Base-by-base conservation (phyloP, 2,888 invertebrate genomes). In the Abrostola tripartita region DNA sequence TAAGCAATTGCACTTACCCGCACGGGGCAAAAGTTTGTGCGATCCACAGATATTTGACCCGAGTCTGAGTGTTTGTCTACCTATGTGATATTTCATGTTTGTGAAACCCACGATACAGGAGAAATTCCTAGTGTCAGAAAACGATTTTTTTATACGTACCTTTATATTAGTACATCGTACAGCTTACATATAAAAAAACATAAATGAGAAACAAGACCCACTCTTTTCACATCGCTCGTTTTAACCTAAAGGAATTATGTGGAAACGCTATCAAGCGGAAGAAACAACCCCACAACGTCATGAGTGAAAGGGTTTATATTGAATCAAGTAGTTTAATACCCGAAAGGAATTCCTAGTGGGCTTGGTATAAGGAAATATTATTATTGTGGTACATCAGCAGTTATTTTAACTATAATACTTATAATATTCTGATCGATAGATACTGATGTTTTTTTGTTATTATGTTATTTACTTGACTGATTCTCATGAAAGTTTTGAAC, bases 321-420 rank as follows among this genome's bases (percentile, higher is more conserved):
- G 6, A 49, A 49, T 35, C 49, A 11, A 56, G 37, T n/a, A n/a
- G 56, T 56, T 47, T 62, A 56, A 62, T 56, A 49, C 38, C 52
- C 56, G 62, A 41, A 62, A 56, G 24, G 47, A 38, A n/a, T 41
- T 55, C 41, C n/a, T 61, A 35, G n/a, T 36, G n/a, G 14, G 44
- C 47, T 10, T 14, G 4, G 14, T 51, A 37, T 14, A 40, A 14
- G 14, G 44, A 54, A 41, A 61, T n/a, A 61, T 38, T 49, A 37
- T 40, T 35, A 50, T 52, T 49, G 51, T 55, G 41, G 36, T 11
- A 44, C 11, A 6, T 38, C 58, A 47, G 37, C 24, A 0, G 9
- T 6, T 10, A 24, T 37, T n/a, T 0, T 52, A 47, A 14, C 37
- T 55, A 44, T 8, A 44, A 44, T 14, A 42, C n/a, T n/a, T n/a